These are phyloP conservation scores for Agrochola lota DNA, from an alignment of 2,888 invertebrate genomes.

Conservation along the genomic window DNA sequence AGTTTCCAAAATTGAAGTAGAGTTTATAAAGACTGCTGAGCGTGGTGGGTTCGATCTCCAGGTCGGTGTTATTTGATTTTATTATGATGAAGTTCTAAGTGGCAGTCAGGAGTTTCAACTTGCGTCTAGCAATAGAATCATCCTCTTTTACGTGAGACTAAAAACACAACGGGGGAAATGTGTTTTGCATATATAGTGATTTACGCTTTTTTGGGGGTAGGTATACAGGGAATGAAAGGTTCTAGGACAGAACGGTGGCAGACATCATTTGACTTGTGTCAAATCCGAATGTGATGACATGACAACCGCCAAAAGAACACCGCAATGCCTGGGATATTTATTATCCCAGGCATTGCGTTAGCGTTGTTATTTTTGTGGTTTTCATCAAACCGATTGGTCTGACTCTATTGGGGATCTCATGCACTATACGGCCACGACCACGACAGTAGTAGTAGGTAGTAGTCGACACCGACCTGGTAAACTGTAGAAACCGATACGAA, in stretches of 20 bases:
- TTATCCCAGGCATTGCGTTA: too few relatives aligned
- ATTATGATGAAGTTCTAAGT: background rate
- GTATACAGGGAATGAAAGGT: background rate
- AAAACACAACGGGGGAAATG: background rate
- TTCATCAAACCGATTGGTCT: background rate
- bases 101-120: background rate
- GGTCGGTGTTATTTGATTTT: background rate
- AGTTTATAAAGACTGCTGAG: background rate
- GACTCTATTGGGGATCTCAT: too few relatives aligned
- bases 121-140: background rate
- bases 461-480: too few relatives aligned
- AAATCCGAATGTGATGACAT: background rate
- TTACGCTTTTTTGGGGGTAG: too few relatives aligned
- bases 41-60: too few relatives aligned
- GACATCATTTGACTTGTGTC: background rate
- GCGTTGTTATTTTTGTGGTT: too few relatives aligned
- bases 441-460: too few relatives aligned
- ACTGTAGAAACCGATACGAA: too few relatives aligned
- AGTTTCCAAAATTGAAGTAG: background rate
- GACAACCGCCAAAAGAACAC: background rate
- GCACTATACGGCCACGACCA: too few relatives aligned
- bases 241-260: background rate
- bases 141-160: background rate
- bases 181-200: too few relatives aligned
- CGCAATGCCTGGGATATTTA: too few relatives aligned